Base-by-base conservation (phyloP, 2,888 invertebrate species). In the Amphipyra tragopoginis region DNA sequence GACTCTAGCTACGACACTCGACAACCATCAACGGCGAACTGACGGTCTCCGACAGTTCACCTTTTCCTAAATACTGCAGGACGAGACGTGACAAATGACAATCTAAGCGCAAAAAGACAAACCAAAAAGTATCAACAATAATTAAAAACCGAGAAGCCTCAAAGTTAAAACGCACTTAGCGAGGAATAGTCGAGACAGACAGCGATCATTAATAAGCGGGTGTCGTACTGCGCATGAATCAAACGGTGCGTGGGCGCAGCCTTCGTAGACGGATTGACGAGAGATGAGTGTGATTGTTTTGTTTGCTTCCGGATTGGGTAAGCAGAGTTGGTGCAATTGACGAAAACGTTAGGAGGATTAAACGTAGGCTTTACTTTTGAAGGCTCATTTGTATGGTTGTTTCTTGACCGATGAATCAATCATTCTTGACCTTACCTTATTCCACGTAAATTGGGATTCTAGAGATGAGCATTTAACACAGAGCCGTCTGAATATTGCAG, bases 211-310 rank as follows among this genome's bases (percentile, higher is more conserved):
- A 65, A 75, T 56, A 61, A 53, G 26, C 50, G 14, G 15, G 34
- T 38, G 48, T 50, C 59, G 52, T 42, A 56, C 29, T 38, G 47
- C 56, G 50, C 49, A 61, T 73, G 66, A 73, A 76, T 70, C 66
- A 70, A 63, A 34, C 21, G 45, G 7, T 56, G 77, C 62, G 73
- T 67, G 36, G 73, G 79, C 63, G 73, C 77, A 61, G 56, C 76
- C 73, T 76, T 63, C 70, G 11, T 38, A 42, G 47, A 49, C 38
- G n/a, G 39, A 52, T 38, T 43, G 50, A 53, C 38, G 53, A 40
- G 52, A 53, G 56, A 52, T 54, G 47, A 58, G 61, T 29, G 44
- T 29, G 33, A 40, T 59, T 48, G 14, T 36, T 52, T 40, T 40
- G 11, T 21, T 40, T n/a, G 39, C 39, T 67, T 57, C 56, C 60